phyloP scores from a whole-genome alignment of 2,888 invertebrate species.

The Apantesis nais region DNA sequence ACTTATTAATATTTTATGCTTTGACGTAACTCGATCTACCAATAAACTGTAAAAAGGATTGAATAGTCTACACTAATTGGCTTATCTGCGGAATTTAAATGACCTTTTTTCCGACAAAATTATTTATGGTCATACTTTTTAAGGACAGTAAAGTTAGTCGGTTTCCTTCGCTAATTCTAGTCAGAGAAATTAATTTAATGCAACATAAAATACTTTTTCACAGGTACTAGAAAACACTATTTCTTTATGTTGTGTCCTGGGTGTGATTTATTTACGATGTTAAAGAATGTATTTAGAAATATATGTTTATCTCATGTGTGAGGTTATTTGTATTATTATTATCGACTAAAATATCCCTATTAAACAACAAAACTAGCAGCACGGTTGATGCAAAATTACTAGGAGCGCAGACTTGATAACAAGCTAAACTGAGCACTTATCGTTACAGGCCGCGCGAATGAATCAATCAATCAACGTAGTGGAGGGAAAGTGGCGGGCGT shows the following conservation, averaged over 20 bases:
- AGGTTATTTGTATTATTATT: too few relatives aligned
- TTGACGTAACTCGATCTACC: neutral
- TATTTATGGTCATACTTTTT: neutral
- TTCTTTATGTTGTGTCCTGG: too few relatives aligned
- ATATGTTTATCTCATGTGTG: too few relatives aligned
- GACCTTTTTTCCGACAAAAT: neutral
- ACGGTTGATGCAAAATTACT: conserved; percentile 43
- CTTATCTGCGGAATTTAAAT: neutral
- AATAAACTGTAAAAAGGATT: neutral
- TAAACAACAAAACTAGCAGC: conserved; percentile 24
- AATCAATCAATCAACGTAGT: conserved; percentile 68
- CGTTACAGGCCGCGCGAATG: conserved; percentile 60
- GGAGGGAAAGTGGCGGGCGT: conserved; percentile 52
- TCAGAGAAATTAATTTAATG: neutral
- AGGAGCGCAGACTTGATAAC: conserved; percentile 62
- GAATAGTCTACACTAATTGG: neutral
- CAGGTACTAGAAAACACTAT: neutral
- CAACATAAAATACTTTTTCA: neutral
- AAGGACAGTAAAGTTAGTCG: neutral
- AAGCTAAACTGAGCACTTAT: conserved; percentile 71
- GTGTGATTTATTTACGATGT: too few relatives aligned
- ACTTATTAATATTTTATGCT: neutral
- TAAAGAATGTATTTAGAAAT: too few relatives aligned
- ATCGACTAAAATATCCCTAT: neutral
- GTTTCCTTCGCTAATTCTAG: neutral